Evolutionary conservation across 2,113 vertebrate genomes (phyloP).

Genomic region (Chaetodon trifascialis): DNA sequence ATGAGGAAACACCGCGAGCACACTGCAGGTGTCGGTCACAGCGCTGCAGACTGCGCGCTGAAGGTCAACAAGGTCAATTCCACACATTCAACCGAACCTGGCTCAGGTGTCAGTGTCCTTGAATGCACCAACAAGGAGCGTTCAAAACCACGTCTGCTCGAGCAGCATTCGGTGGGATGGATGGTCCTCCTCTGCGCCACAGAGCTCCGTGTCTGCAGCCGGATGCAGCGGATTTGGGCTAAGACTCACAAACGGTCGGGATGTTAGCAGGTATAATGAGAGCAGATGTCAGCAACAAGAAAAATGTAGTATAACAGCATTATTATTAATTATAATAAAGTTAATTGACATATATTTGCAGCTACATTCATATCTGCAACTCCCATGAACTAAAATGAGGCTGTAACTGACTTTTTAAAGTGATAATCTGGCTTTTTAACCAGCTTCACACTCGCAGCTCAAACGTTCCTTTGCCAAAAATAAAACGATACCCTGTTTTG

Average conservation of each 20-base stretch:
- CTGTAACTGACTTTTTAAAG: too few species aligned
- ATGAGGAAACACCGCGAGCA: neutral
- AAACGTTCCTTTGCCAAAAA: neutral
- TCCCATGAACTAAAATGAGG: neutral
- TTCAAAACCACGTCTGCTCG: neutral
- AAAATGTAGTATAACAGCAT: neutral
- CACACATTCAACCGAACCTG: neutral
- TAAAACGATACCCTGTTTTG: neutral
- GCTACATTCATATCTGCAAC: neutral
- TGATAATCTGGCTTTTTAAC: neutral
- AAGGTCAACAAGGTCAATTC: neutral
- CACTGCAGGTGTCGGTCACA: constrained; percentile 14
- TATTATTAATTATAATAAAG: too few species aligned
- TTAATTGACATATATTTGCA: neutral
- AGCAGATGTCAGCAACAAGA: too few species aligned
- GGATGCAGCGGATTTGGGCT: neutral
- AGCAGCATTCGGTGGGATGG: too few species aligned
- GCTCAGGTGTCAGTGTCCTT: neutral
- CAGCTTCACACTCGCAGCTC: neutral
- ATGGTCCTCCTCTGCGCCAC: too few species aligned
- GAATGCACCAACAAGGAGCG: neutral
- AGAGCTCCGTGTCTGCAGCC: neutral
- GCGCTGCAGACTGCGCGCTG: accelerated
- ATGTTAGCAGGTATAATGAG: too few species aligned
- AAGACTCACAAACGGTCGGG: neutral